Evolutionary conservation across 2,113 vertebrate species (phyloP), one percentile per base, ranked within the genome.

Genomic region (Poecilia latipinna): DNA sequence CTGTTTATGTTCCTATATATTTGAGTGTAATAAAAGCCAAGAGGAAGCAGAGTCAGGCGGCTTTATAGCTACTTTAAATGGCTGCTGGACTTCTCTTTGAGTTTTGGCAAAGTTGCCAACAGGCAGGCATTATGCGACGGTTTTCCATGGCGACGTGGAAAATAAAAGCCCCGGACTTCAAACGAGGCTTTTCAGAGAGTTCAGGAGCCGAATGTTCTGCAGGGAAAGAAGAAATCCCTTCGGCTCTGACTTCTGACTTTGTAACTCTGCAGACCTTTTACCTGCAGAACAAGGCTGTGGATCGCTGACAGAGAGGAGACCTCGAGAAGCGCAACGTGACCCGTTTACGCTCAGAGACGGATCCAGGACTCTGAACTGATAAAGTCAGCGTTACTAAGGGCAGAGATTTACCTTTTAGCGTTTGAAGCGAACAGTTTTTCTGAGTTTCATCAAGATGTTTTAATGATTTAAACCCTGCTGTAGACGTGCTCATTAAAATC

Each of bases 201-300:
- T 51, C 61, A 64, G 51, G 54, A 65, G 42, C 39, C 8, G 39
- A 26, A 11, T 29, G 13, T 78, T 72, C 63, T 62, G n/a, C 37
- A 42, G 5, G n/a, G 60, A 72, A 42, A 31, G 66, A 32, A 63
- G 4, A 63, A 73, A 68, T 73, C 60, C 61, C 44, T 68, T 63
- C 5, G 26, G 65, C 77, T 8, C 32, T 15, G 72, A 65, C 72
- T 74, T 74, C 37, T 63, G 61, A 64, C 71, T 72, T 73, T 19
- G 19, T 33, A 57, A 66, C 63, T 79, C 32, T 61, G 29, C 57
- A 68, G 29, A 68, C 65, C 13, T 68, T 72, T 44, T 28, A 77
- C 26, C 26, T 54, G 67, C 24, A 39, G 19, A 71, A 61, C 22
- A 64, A 48, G 15, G 29, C 35, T 71, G 31, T 33, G 13, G 57